Percentiles rank a stretch among this genome's conserved stretches.
Conservation (phyloP, 1,140 invertebrate species). For the Zaprionus capensis region DNA sequence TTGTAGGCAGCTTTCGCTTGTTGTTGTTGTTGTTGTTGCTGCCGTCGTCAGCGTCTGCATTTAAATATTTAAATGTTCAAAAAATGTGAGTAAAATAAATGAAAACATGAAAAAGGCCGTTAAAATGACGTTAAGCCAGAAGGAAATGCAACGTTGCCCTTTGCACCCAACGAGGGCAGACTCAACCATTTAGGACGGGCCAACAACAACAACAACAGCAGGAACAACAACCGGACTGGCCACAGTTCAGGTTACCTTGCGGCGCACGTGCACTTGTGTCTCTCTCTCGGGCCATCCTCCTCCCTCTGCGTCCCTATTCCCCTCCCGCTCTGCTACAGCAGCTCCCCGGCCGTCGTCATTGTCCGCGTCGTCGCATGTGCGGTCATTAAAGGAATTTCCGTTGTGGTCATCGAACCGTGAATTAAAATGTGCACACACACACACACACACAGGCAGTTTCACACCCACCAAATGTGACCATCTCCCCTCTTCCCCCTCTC, state of each 20-base stretch:
- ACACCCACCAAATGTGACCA: not conserved
- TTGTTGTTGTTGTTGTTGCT: constrained; percentile 5
- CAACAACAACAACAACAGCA: not conserved
- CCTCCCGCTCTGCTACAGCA: constrained; percentile 9
- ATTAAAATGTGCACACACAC: constrained; percentile 52
- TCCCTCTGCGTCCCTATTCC: not conserved
- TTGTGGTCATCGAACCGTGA: constrained; percentile 70
- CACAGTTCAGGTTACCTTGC: constrained; percentile 41
- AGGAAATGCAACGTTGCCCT: constrained; percentile 49
- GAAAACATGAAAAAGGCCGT: constrained; percentile 28
- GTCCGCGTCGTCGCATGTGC: constrained; percentile 63
- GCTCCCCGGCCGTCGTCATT: constrained; percentile 29
- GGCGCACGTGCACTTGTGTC: constrained; percentile 55
- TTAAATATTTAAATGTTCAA: constrained; percentile 43
- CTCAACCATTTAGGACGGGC: constrained; percentile 43
- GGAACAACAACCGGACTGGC: not conserved
- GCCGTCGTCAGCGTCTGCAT: constrained; percentile 13
- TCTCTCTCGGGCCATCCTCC: constrained; percentile 5
- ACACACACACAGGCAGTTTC: not conserved
- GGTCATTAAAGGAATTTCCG: constrained; percentile 78
- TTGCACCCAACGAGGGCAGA: constrained; percentile 7
- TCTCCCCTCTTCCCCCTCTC: not conserved
- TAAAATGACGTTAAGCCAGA: constrained; percentile 38
- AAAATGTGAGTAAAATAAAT: constrained; percentile 20
- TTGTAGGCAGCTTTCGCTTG: constrained; percentile 18